phyloP scores from a whole-genome alignment of 35 echinoderm and acorn worm species.

The Heliocidaris tuberculata region DNA sequence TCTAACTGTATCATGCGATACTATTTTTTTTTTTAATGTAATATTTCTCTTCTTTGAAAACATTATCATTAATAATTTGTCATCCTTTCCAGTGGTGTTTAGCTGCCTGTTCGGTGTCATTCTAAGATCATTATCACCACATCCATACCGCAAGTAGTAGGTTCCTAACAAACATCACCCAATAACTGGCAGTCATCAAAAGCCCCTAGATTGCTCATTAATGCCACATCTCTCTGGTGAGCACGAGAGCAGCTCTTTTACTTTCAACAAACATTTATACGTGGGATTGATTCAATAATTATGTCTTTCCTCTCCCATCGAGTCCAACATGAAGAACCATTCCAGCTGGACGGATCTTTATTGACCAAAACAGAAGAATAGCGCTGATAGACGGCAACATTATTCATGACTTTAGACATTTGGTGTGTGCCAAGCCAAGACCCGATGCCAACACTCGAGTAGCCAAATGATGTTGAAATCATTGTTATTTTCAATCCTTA shows the following conservation, averaged over 20 bases:
- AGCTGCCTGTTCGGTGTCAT: background rate
- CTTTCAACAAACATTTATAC: background rate
- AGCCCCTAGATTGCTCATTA: background rate
- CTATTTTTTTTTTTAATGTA: too few species aligned
- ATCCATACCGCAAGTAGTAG: background rate
- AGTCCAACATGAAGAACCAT: background rate
- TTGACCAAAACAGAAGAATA: background rate
- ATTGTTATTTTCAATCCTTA: background rate
- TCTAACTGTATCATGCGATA: too few species aligned
- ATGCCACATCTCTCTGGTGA: background rate
- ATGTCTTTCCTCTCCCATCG: background rate
- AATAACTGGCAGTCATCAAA: background rate
- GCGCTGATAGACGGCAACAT: background rate
- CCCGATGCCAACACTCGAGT: background rate
- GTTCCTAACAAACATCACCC: background rate
- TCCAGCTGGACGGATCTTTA: background rate
- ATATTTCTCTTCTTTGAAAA: too few species aligned
- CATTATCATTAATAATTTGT: too few species aligned
- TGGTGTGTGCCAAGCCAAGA: background rate
- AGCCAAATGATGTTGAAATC: background rate
- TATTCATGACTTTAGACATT: background rate
- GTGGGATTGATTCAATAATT: background rate
- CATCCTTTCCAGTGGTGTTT: too few species aligned
- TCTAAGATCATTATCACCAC: background rate
- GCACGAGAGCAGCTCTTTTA: background rate